A percentile compares a stretch with the other conserved stretches of the same genome.
Evolutionary conservation across 2,888 invertebrate genomes (phyloP).

Genomic region (Eupithecia centaureata): DNA sequence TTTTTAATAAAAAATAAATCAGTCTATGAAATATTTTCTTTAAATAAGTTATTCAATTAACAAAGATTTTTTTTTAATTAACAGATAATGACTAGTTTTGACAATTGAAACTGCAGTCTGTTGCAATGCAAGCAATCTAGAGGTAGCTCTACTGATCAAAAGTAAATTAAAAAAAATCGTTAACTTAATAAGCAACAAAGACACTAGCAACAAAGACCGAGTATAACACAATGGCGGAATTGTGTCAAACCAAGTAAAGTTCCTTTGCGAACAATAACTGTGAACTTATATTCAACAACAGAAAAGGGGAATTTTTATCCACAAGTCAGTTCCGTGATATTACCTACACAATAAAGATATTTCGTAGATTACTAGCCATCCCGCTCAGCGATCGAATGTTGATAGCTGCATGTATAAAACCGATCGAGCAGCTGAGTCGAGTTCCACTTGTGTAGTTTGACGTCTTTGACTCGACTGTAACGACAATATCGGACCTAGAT

Average conservation of each 20-base stretch:
- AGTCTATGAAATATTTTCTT: too few species aligned
- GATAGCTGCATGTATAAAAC: conserved; percentile 64
- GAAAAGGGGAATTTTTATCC: not conserved
- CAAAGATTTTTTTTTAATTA: too few species aligned
- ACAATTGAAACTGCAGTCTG: too few species aligned
- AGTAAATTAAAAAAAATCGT: not conserved
- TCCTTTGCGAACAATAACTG: too few species aligned
- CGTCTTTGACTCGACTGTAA: conserved; percentile 36
- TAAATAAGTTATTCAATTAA: too few species aligned
- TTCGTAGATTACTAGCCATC: conserved; percentile 48
- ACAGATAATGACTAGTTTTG: too few species aligned
- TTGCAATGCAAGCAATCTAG: too few species aligned
- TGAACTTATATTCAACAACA: not conserved
- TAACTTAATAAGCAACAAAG: not conserved
- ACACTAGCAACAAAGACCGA: not conserved
- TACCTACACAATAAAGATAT: conserved; percentile 1
- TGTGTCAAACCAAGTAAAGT: too few species aligned
- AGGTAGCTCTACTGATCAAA: too few species aligned
- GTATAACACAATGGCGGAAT: not conserved
- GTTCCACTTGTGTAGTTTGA: conserved; percentile 53
- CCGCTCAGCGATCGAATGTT: conserved; percentile 36
- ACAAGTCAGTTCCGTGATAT: not conserved
- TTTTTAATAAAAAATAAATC: not conserved
- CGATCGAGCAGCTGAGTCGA: conserved; percentile 41
- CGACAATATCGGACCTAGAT: conserved; percentile 7